Base-by-base conservation (phyloP, 2,888 invertebrate genomes). In the Diarsia rubi region DNA sequence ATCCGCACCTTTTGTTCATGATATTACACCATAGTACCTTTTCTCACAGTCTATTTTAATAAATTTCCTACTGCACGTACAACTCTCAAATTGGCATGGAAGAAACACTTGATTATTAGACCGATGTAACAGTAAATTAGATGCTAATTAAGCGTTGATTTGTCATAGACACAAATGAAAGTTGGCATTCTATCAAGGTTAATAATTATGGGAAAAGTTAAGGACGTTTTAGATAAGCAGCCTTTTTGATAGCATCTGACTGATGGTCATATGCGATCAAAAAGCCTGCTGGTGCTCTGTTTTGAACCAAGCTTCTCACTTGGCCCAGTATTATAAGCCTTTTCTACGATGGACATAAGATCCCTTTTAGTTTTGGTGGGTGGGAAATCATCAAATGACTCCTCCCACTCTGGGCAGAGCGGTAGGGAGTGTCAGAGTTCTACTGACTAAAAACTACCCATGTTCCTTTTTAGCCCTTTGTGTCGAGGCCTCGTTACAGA, bases 61-160 rank as follows among this genome's bases (percentile, higher is more conserved):
- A 52, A 69, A 69, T 44, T 47, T 3, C 16, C 5, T 9, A 14
- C 31, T 65, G 71, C 80, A 81, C 80, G 82, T 65, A 81, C 57
- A 5, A 14, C 0, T 54, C 19, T 24, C 19, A n/a, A 68, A 62
- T 63, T 5, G 27, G 37, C 49, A 27, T 52, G n/a, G 24, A 64
- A 21, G 31, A 63, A 57, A 60, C 16, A 37, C n/a, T n/a, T 71
- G n/a, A 21, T 71, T 60, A 75, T 49, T 62, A 31, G 65, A 80
- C 49, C 60, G 60, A 24, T 27, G 16, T 69, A 19, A 1, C 24
- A 14, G 14, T 42, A 19, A 67, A 67, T 75, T 45, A 49, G 12
- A n/a, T 19, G n/a, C 1, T 76, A 62, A 67, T 71, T 57, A 68
- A 8, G 47, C 8, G 12, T 37, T 24, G 45, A 70, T 80, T 80